Base-by-base conservation (phyloP, 2,113 vertebrate genomes). In the Bombycilla garrulus region DNA sequence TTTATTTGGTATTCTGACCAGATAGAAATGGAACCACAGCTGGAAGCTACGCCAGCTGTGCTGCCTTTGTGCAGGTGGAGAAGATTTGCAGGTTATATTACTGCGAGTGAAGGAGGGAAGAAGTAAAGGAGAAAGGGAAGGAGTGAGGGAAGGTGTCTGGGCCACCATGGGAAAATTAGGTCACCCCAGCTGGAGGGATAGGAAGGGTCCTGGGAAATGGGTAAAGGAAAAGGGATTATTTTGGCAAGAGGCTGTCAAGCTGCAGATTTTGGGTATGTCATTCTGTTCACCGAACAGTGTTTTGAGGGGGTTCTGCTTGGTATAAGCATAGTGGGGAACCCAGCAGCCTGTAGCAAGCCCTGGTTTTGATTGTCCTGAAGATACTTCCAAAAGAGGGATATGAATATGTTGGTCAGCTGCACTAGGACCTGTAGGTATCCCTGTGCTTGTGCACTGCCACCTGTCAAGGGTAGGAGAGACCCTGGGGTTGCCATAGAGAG, bases 191-290 rank as follows among this genome's bases (percentile, higher is more conserved):
- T 45, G 28, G 16, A 57, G 21, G 10, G 42, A 21, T 44, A 11
- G 31, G n/a, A 61, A 58, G 11, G 4, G 4, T n/a, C 20, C 7
- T 0, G 5, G 29, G 11, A 57, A 40, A 35, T 5, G 20, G 51
- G 11, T 17, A 25, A 22, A 57, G 4, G 9, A 48, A 70, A 15
- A 45, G 10, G 15, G 15, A 15, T 44, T 23, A 6, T 67, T 73
- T 60, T 50, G 28, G 12, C 1, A 15, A 31, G 10, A 31, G 26
- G 24, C 25, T 62, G 6, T 31, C 29, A 26, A 65, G n/a, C 33
- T 13, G 8, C n/a, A 64, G 38, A 5, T 33, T 35, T 78, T 21
- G 53, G 58, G 31, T 81, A 29, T 1, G 10, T 20, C 0, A 0
- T 10, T 26, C 25, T 18, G 15, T 36, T 56, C 29, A 13, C 11